Evolutionary conservation across 2,797 vertebrate genomes (phyloP).

Genomic region (Channa striata): DNA sequence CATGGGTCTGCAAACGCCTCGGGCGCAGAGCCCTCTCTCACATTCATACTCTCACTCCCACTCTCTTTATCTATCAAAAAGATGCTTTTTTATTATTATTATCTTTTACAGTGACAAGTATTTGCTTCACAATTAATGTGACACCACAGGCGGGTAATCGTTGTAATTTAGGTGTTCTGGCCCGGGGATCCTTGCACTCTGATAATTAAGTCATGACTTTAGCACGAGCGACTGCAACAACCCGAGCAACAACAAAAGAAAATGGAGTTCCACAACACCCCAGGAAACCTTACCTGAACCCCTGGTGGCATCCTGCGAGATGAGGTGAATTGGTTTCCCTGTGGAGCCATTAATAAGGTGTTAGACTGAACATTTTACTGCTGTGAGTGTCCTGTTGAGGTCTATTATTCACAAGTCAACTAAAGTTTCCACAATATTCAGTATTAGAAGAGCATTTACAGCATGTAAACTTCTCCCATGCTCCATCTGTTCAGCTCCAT

Average conservation of each 20-base stretch:
- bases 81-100: conserved; percentile 39
- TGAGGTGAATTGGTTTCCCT: conserved; percentile 19
- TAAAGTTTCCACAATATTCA: too few relatives aligned
- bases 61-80: conserved; percentile 41
- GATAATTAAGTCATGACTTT: conserved; percentile 52
- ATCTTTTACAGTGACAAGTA: conserved; percentile 49
- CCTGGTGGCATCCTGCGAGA: conserved; percentile 7
- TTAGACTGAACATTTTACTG: conserved; percentile 27
- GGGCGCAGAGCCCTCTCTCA: conserved; percentile 12
- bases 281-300: conserved; percentile 8
- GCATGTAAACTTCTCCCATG: conserved; percentile 30
- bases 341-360: conserved; percentile 31
- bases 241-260: background rate
- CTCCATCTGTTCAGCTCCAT: conserved; percentile 50
- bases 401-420: conserved; percentile 19
- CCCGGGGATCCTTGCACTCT: conserved; percentile 35
- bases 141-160: conserved; percentile 58
- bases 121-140: conserved; percentile 57
- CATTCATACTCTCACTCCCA: conserved; percentile 9
- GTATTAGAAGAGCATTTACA: conserved; percentile 43
- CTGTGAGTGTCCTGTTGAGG: conserved; percentile 2
- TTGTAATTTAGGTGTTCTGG: conserved; percentile 51
- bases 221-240: conserved; percentile 16
- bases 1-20: conserved; percentile 35
- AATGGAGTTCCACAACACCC: background rate